A percentile compares a stretch with the other conserved stretches of the same genome.
Evolutionary conservation across 1,140 invertebrate genomes (phyloP).

Genomic region (Pemphigus obesinymphae): DNA sequence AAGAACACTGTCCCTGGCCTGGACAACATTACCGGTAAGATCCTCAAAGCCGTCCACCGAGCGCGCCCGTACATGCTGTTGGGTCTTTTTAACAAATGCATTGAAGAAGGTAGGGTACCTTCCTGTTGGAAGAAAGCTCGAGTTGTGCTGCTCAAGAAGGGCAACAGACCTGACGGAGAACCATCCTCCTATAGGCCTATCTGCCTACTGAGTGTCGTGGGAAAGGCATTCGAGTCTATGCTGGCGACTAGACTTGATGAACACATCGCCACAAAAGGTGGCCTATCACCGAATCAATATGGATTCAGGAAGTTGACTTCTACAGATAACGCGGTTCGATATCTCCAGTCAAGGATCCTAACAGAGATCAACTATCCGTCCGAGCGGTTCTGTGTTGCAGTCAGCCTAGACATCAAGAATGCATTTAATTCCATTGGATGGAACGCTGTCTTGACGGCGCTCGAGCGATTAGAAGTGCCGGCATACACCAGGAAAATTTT

Average conservation of each 20-base stretch:
- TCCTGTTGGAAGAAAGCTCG: background rate
- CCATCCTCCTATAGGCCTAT: background rate
- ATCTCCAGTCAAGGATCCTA: background rate
- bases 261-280: background rate
- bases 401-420: background rate
- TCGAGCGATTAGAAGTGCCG: background rate
- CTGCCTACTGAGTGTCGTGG: background rate
- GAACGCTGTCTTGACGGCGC: background rate
- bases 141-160: background rate
- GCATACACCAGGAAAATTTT: background rate
- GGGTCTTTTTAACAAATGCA: background rate
- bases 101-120: background rate
- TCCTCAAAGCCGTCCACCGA: background rate
- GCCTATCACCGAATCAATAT: background rate
- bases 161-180: background rate
- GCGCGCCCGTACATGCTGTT: background rate
- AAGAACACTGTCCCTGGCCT: background rate
- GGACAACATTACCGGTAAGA: background rate
- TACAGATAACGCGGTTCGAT: background rate
- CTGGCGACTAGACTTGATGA: background rate
- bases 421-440: background rate
- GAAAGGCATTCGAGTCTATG: background rate
- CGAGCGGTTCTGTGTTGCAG: background rate
- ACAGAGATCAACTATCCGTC: background rate
- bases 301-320: background rate